A percentile compares a stretch with the other conserved stretches of the same genome.
These are phyloP conservation scores for Coenobita brevimanus DNA, from an alignment of 1,140 invertebrate genomes.

Conservation along the genomic window DNA sequence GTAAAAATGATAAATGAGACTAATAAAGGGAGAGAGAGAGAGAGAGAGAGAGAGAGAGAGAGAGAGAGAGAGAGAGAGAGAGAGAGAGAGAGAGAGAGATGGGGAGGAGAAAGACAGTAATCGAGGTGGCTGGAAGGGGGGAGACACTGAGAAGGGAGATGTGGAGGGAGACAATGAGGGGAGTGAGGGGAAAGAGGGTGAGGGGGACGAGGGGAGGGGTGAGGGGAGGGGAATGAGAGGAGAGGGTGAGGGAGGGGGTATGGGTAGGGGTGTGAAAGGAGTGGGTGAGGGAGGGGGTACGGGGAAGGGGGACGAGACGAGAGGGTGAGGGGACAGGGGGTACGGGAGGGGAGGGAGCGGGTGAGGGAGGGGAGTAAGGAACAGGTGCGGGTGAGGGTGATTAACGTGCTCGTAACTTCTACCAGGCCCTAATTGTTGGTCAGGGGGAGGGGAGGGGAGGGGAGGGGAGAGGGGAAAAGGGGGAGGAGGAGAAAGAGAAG, in stretches of 20 bases:
- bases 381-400: too few species aligned
- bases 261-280: neutral
- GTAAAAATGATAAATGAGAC: too few species aligned
- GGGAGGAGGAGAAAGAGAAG: constrained; percentile 3
- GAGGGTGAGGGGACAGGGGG: constrained; percentile 10
- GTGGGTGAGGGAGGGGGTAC: neutral
- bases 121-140: neutral
- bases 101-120: neutral
- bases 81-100: neutral
- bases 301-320: neutral
- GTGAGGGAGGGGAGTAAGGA: constrained; percentile 10
- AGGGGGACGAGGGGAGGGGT: neutral
- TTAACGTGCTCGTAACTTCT: neutral
- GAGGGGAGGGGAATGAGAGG: neutral
- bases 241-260: too few species aligned
- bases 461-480: neutral
- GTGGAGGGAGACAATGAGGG: neutral
- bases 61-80: neutral
- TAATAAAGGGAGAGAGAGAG: neutral
- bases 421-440: constrained; percentile 1
- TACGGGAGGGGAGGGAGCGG: neutral
- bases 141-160: neutral
- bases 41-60: neutral
- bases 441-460: neutral
- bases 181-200: neutral